phyloP scores from a whole-genome alignment of 30 jellyfish, hydroid and myxozoan species.

The Pseudorhiza aurosa region DNA sequence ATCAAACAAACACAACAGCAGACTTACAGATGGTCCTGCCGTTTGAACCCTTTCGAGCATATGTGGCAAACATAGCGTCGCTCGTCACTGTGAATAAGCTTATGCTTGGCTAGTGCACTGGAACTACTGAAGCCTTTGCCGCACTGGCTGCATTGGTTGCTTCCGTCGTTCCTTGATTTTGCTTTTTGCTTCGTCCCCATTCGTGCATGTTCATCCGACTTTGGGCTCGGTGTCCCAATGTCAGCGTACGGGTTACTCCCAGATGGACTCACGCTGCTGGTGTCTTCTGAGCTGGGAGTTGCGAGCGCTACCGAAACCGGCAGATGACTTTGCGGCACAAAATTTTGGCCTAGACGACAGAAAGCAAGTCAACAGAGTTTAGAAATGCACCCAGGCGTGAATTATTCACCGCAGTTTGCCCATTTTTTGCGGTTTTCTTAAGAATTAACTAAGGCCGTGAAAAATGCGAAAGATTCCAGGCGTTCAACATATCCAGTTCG shows the following conservation, averaged over 20 bases:
- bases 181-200: conserved; percentile 80
- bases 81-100: conserved; percentile 96
- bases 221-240: conserved; percentile 91
- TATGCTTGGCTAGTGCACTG: conserved; percentile 97
- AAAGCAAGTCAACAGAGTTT: background rate
- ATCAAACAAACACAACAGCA: no score
- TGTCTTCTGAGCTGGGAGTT: conserved; percentile 91
- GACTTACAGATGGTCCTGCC: conserved; percentile 98
- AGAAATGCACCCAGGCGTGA: conserved; percentile 38
- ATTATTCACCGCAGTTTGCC: background rate
- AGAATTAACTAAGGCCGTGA: background rate
- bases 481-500: background rate
- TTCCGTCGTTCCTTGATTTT: conserved; percentile 50
- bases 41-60: conserved; percentile 95
- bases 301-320: conserved; percentile 74
- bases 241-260: conserved; percentile 90
- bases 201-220: conserved; percentile 67
- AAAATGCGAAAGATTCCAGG: background rate
- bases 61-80: conserved; percentile 93
- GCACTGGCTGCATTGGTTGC: conserved; percentile 87
- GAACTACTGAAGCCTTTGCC: conserved; percentile 95
- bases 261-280: conserved; percentile 90
- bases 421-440: conserved; percentile 17
- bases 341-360: conserved; percentile 74
- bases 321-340: conserved; percentile 91